Conservation (phyloP, 1,140 invertebrate species). For the Macrotrachela quadricornifera region DNA sequence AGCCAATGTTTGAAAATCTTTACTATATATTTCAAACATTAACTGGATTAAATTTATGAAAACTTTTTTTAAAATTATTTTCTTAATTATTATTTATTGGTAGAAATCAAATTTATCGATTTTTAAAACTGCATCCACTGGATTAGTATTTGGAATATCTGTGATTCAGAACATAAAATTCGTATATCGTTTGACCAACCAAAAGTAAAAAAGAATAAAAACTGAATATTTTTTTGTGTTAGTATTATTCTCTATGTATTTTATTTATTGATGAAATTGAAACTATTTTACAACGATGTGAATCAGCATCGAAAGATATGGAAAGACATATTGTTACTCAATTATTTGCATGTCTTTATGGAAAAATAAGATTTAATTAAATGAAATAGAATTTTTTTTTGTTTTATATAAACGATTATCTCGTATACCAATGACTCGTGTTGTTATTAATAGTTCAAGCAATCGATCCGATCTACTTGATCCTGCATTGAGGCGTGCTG, state of each 20-base stretch:
- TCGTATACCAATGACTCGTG: slow-evolving; percentile 12
- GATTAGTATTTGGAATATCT: too few species aligned
- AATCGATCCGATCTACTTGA: slow-evolving; percentile 78
- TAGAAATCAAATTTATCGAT: too few species aligned
- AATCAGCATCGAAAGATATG: slow-evolving; percentile 75
- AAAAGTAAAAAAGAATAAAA: too few species aligned
- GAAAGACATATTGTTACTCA: slow-evolving; percentile 79
- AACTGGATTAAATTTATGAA: too few species aligned
- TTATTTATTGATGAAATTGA: slow-evolving; percentile 88
- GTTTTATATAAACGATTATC: neutral
- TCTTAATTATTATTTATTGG: too few species aligned
- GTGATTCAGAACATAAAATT: too few species aligned
- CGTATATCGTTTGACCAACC: too few species aligned
- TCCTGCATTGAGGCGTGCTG: slow-evolving; percentile 66
- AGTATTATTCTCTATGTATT: slow-evolving; percentile 56
- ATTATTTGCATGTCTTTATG: slow-evolving; percentile 63
- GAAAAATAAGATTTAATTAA: slow-evolving; percentile 20
- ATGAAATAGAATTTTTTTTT: neutral
- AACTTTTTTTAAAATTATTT: too few species aligned
- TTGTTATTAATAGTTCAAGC: slow-evolving; percentile 73
- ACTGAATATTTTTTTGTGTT: too few species aligned
- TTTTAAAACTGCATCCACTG: too few species aligned
- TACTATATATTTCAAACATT: too few species aligned
- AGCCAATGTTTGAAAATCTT: too few species aligned
- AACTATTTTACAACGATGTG: slow-evolving; percentile 49